phyloP scores from a whole-genome alignment of 53 echinoderm and acorn worm genomes.

The Stichopus horrens region DNA sequence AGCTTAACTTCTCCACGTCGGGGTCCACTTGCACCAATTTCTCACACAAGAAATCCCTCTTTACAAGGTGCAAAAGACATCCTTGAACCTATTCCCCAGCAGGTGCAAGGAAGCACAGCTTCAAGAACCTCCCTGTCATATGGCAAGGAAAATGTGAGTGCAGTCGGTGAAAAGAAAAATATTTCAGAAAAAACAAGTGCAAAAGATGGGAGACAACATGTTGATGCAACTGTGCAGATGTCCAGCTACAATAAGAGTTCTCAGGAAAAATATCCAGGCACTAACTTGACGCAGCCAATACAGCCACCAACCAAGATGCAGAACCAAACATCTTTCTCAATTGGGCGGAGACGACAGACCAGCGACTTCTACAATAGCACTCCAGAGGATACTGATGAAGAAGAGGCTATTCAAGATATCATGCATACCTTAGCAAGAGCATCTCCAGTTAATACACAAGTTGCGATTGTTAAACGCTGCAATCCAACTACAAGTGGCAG shows the following conservation, averaged over 20 bases:
- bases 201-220: background rate
- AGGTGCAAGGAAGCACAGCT: background rate
- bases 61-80: background rate
- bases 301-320: background rate
- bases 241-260: no score
- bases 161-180: background rate
- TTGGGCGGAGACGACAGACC: slow-evolving; percentile 16
- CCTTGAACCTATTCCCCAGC: background rate
- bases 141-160: background rate
- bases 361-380: slow-evolving; percentile 13
- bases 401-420: background rate
- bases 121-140: background rate
- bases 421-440: background rate
- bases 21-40: background rate
- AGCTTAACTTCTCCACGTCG: background rate
- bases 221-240: background rate
- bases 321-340: background rate
- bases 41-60: background rate
- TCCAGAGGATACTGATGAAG: slow-evolving; percentile 7
- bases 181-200: background rate
- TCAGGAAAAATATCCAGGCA: background rate
- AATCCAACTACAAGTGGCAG: slow-evolving; percentile 1
- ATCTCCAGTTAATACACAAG: background rate
- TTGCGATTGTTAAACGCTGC: slow-evolving; percentile 7
- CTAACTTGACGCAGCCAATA: background rate